These are phyloP conservation scores for Arothron firmamentum DNA, from an alignment of 2,113 vertebrate species.

Conservation along the genomic window DNA sequence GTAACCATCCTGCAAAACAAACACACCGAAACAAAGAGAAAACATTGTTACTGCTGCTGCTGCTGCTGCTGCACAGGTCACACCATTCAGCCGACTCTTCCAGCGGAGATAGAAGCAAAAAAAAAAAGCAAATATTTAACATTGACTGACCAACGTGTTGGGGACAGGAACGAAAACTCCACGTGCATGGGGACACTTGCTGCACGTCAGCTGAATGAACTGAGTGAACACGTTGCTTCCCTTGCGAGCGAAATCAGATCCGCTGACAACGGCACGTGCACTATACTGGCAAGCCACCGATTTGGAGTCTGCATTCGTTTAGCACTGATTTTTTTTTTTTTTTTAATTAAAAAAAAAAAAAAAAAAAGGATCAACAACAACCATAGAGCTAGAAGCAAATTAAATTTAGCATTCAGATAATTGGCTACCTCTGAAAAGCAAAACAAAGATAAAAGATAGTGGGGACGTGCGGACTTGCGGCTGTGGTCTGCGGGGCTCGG, in stretches of 20 bases:
- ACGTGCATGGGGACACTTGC: conserved; percentile 7
- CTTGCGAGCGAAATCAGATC: conserved; percentile 28
- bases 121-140: background rate
- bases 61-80: conserved; percentile 1
- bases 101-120: background rate
- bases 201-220: conserved; percentile 20
- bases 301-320: conserved; percentile 58
- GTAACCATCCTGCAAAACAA: conserved; percentile 87
- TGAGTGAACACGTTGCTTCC: conserved; percentile 26
- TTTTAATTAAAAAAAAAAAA: background rate
- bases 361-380: conserved; percentile 66
- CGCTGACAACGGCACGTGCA: conserved; percentile 22
- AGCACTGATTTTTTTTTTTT: conserved; percentile 32
- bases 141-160: background rate
- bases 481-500: conserved; percentile 9
- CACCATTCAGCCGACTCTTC: background rate
- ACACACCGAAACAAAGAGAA: conserved; percentile 13
- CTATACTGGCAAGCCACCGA: conserved; percentile 53
- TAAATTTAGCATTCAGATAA: conserved; percentile 70
- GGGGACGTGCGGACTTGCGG: conserved; percentile 32
- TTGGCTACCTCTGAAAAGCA: conserved; percentile 57
- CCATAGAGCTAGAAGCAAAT: conserved; percentile 65
- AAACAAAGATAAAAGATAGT: conserved; percentile 55
- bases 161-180: conserved; percentile 6
- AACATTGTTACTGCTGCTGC: background rate